These are phyloP conservation scores for Manacus vitellinus DNA, from an alignment of 2,113 vertebrate genomes.

Conservation along the genomic window DNA sequence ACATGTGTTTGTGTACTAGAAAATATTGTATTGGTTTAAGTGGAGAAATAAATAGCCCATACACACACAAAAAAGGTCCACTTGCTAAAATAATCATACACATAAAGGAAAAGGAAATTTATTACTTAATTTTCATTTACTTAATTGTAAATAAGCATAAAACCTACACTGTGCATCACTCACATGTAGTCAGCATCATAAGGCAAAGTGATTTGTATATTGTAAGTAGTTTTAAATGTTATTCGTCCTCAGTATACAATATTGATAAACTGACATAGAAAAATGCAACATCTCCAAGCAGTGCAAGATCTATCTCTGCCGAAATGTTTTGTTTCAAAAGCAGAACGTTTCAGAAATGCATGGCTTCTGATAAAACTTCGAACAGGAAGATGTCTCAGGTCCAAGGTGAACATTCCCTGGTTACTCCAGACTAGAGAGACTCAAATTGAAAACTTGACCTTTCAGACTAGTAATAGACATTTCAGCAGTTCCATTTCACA, in stretches of 20 bases:
- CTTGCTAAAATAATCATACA: neutral
- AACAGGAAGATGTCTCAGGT: neutral
- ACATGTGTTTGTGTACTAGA: neutral
- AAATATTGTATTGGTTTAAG: neutral
- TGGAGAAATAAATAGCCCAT: neutral
- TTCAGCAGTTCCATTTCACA: neutral
- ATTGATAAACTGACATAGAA: neutral
- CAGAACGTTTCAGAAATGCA: neutral
- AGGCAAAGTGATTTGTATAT: neutral
- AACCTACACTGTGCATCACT: accelerated
- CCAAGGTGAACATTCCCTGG: neutral
- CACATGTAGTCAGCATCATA: neutral
- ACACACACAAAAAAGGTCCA: neutral
- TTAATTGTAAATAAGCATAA: neutral
- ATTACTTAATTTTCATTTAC: neutral
- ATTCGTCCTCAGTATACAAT: neutral
- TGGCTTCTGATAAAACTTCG: neutral
- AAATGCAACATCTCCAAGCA: neutral
- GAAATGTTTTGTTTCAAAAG: neutral
- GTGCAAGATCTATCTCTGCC: neutral
- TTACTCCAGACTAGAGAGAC: neutral
- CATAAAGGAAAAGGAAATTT: neutral
- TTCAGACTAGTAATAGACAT: neutral
- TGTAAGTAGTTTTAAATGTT: neutral
- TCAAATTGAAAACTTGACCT: neutral